Base-by-base conservation (phyloP, 1,140 invertebrate genomes). In the Zaprionus taronus region DNA sequence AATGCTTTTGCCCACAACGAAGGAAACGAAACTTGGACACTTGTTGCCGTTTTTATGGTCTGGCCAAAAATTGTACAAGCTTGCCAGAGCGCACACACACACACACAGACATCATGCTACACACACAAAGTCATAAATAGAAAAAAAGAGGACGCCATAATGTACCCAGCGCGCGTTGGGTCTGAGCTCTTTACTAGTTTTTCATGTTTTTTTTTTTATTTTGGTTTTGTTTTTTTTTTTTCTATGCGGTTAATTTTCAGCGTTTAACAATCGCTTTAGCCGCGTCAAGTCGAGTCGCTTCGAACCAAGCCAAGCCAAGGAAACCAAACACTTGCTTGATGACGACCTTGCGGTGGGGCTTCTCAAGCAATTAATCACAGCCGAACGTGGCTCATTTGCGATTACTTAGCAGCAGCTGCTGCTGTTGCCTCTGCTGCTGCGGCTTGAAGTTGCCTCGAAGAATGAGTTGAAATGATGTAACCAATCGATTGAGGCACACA, bases 11-110 rank as follows among this genome's bases (percentile, higher is more conserved):
- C 34, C 63, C 61, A 49, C 7, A 76, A 71, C 47, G 56, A 38
- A 74, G 75, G 62, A 74, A 79, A 80, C 79, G 61, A 79, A 72
- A 81, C 78, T 72, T 85, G 69, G 71, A 67, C 53, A 80, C 77
- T 72, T 72, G 77, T 72, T 76, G 73, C 72, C 66, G 62, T 70
- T 74, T 74, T 63, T 74, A 70, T 70, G 49, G 58, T 49, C 17
- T 58, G 26, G 2, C 51, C 51, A 17, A 63, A 63, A 71, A 75
- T 72, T 61, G 34, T 60, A 58, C 26, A 60, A 73, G 66, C 51
- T 69, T 26, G 58, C 58, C 47, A 70, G 28, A 47, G 14, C 28
- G 24, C 17, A 38, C 20, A 49, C 44, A 20, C 44, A 20, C 20
- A 51, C 47, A 22, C 20, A 14, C 20, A 51, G 1, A 24, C 47